Percentiles rank a stretch among this genome's conserved stretches.
Conservation (phyloP, 2,888 invertebrate species). For the Andrena haemorrhoa region DNA sequence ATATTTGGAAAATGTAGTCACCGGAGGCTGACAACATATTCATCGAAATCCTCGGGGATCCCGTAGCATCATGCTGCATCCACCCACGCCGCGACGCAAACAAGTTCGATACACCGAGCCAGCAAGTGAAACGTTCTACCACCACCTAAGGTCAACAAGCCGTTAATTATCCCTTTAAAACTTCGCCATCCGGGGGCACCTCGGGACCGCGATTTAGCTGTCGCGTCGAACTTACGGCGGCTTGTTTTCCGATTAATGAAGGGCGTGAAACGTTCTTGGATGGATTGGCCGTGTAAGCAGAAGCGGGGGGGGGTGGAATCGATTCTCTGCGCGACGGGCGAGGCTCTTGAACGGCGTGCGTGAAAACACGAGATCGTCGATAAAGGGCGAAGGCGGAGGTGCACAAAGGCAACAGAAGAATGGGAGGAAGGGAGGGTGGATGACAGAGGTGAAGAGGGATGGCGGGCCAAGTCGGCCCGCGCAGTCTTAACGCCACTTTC, state of each 20-base stretch:
- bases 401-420: background rate
- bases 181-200: slow-evolving; percentile 7
- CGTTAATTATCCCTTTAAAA: slow-evolving; percentile 50
- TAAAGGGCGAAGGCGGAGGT: background rate
- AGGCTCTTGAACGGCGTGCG: slow-evolving; percentile 2
- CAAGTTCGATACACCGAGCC: background rate
- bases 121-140: background rate
- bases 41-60: background rate
- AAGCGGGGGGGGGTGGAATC: slow-evolving; percentile 36
- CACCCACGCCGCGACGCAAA: background rate
- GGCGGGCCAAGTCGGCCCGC: slow-evolving; percentile 48
- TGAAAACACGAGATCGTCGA: slow-evolving; percentile 9
- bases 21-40: background rate
- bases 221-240: slow-evolving; percentile 7
- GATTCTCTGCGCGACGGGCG: slow-evolving; percentile 7
- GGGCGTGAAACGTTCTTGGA: background rate
- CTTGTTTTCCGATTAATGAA: slow-evolving; percentile 31
- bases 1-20: too few relatives aligned
- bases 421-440: background rate
- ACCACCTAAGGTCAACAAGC: slow-evolving; percentile 26
- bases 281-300: slow-evolving; percentile 20
- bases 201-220: slow-evolving; percentile 12
- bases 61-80: background rate
- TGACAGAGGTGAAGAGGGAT: background rate
- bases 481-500: slow-evolving; percentile 74